Percentiles rank a stretch among this genome's conserved stretches.
Conservation (phyloP, 2,797 vertebrate species). For the Tapirus indicus region DNA sequence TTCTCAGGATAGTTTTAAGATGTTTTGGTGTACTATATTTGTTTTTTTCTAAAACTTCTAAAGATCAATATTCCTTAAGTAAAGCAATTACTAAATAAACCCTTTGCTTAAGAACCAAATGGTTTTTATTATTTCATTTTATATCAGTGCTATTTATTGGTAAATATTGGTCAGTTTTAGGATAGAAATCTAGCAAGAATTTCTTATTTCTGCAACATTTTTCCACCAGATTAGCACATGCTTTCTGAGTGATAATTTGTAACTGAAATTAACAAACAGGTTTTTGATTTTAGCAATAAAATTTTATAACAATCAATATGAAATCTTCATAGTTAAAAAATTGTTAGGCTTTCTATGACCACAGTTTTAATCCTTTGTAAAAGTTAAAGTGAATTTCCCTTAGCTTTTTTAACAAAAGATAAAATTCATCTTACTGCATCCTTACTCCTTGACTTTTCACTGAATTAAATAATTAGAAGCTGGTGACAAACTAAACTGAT, state of each 20-base stretch:
- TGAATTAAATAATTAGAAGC: constrained; percentile 75
- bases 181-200: neutral
- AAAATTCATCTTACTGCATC: neutral
- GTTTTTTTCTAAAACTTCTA: neutral
- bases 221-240: neutral
- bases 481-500: constrained; percentile 1
- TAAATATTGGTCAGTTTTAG: neutral
- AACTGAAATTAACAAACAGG: neutral
- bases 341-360: neutral
- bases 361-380: neutral
- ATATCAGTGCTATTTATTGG: neutral
- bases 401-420: neutral
- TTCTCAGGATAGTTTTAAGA: neutral
- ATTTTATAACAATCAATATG: neutral
- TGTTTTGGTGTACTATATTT: neutral
- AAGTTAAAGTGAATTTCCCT: neutral
- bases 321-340: neutral
- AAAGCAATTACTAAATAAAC: neutral
- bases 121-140: neutral
- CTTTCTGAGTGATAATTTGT: neutral
- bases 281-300: neutral
- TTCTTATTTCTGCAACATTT: neutral
- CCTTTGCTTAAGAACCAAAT: neutral
- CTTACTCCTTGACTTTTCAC: constrained; percentile 51
- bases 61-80: neutral